These are phyloP conservation scores for Drosophila percnosoma DNA, from an alignment of 2,888 invertebrate genomes.

Conservation along the genomic window DNA sequence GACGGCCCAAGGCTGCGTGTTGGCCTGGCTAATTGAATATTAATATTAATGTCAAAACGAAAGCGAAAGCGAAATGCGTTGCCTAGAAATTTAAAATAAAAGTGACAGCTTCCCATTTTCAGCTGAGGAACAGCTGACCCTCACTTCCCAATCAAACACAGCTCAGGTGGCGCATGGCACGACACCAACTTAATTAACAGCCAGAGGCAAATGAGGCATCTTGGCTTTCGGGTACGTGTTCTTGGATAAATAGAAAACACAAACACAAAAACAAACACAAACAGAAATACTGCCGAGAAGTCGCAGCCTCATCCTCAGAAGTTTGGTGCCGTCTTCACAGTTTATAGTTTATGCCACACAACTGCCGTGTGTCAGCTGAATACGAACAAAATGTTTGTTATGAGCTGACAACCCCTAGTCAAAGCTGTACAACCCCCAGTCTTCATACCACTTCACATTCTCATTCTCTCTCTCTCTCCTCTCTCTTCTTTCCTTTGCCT, in stretches of 20 bases:
- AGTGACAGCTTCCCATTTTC: conserved; percentile 53
- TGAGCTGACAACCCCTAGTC: conserved; percentile 31
- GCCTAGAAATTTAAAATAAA: conserved; percentile 65
- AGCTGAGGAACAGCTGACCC: background rate
- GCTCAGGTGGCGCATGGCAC: conserved; percentile 19
- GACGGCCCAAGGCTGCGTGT: conserved; percentile 38
- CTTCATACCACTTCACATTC: background rate
- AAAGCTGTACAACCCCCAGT: background rate
- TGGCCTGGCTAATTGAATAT: conserved; percentile 71
- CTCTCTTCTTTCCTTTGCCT: background rate
- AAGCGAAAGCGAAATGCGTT: conserved; percentile 52
- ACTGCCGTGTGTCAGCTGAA: conserved; percentile 25
- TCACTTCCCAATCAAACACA: no score
- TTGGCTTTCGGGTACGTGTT: conserved; percentile 57
- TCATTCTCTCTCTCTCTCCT: background rate
- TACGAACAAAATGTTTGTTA: conserved; percentile 30
- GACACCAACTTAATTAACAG: conserved; percentile 64
- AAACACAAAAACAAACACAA: conserved; percentile 11
- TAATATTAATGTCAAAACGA: conserved; percentile 71
- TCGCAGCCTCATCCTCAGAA: conserved; percentile 3
- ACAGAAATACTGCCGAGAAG: conserved; percentile 6
- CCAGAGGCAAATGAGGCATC: conserved; percentile 53
- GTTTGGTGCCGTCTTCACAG: conserved; percentile 12
- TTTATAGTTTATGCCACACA: conserved; percentile 30
- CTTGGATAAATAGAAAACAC: conserved; percentile 51